Percentiles rank a stretch among this genome's conserved stretches.
Conservation (phyloP, 2,113 vertebrate species). For the Hepsetus odoe region DNA sequence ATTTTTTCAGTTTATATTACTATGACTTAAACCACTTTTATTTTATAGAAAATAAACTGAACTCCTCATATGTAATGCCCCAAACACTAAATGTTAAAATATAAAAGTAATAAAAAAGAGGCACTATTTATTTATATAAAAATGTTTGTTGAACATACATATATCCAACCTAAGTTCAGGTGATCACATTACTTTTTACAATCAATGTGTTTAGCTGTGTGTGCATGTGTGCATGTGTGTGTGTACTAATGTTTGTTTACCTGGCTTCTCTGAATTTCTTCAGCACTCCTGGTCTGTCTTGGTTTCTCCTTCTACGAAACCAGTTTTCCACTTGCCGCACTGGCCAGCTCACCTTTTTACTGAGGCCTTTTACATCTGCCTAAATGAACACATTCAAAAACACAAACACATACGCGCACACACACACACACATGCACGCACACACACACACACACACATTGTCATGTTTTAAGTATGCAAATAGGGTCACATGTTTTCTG, state of each 20-base stretch:
- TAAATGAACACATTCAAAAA: slow-evolving; percentile 55
- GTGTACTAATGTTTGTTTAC: slow-evolving; percentile 44
- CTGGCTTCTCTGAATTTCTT: slow-evolving; percentile 84
- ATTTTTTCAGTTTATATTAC: too few relatives aligned
- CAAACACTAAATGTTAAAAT: too few relatives aligned
- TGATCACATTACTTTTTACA: too few relatives aligned
- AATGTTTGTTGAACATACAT: too few relatives aligned
- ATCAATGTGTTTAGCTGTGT: too few relatives aligned
- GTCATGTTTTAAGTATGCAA: neutral
- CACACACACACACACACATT: slow-evolving; percentile 47
- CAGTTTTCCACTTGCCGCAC: slow-evolving; percentile 78
- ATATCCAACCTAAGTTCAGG: too few relatives aligned
- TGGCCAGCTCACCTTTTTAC: slow-evolving; percentile 80
- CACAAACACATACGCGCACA: slow-evolving; percentile 15
- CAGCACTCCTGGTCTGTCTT: slow-evolving; percentile 76
- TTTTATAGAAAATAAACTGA: too few relatives aligned
- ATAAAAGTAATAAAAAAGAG: too few relatives aligned
- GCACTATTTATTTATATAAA: too few relatives aligned
- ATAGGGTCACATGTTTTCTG: too few relatives aligned
- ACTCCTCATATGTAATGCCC: too few relatives aligned
- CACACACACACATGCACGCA: slow-evolving; percentile 60
- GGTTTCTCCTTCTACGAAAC: slow-evolving; percentile 80
- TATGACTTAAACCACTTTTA: too few relatives aligned
- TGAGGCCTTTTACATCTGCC: slow-evolving; percentile 78
- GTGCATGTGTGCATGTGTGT: neutral